These are phyloP conservation scores for Phaethon lepturus DNA, from an alignment of 2,113 vertebrate species.

Conservation along the genomic window DNA sequence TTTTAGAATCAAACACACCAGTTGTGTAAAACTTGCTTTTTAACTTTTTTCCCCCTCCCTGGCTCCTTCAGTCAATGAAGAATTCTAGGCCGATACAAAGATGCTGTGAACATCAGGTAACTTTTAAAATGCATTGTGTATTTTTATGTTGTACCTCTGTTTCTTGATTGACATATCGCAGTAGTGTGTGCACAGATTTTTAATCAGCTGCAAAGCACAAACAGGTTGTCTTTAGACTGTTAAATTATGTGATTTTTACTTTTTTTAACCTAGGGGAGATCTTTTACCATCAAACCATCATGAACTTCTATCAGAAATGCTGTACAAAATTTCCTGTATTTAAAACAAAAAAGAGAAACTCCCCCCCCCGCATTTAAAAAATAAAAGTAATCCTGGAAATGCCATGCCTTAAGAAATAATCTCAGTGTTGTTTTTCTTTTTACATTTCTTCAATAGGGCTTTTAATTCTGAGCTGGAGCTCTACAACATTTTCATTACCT, in stretches of 20 bases:
- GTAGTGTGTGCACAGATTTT: background rate
- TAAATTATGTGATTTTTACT: background rate
- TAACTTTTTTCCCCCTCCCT: background rate
- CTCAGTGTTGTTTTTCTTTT: background rate
- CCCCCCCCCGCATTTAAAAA: background rate
- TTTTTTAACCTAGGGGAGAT: background rate
- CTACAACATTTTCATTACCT: background rate
- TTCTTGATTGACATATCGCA: background rate
- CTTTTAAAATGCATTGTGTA: background rate
- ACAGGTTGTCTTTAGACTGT: background rate
- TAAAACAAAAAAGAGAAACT: background rate
- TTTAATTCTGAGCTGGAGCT: background rate
- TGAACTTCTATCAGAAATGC: background rate
- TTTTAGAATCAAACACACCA: background rate
- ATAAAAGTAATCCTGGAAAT: conserved; percentile 9
- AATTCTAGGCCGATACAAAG: background rate
- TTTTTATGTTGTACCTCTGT: conserved; percentile 1
- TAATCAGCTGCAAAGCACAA: conserved; percentile 24
- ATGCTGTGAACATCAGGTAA: background rate
- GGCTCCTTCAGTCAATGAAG: background rate
- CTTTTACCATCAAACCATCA: background rate
- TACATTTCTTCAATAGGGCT: background rate
- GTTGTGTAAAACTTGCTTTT: background rate
- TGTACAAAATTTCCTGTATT: background rate
- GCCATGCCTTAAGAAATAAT: conserved; percentile 4